Evolutionary conservation across 1,140 invertebrate species (phyloP).

Genomic region (Hormaphis cornu): DNA sequence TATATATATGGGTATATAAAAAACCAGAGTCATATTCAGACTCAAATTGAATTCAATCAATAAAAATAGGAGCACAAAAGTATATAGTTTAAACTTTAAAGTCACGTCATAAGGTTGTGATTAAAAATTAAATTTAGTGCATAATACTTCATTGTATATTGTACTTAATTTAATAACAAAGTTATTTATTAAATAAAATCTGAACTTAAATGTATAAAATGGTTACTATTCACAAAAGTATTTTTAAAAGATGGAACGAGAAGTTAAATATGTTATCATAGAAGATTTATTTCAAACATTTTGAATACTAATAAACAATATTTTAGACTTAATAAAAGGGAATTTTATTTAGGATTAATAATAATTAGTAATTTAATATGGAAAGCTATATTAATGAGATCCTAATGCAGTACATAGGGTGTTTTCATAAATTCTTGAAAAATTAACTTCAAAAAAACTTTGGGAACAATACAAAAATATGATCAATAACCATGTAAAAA

Average conservation of each 20-base stretch:
- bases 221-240: background rate
- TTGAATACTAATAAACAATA: background rate
- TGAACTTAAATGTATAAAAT: slow-evolving; percentile 9
- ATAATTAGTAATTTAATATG: background rate
- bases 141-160: background rate
- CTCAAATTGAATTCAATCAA: background rate
- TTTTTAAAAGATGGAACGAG: background rate
- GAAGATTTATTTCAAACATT: too few relatives aligned
- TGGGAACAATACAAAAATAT: slow-evolving; percentile 18
- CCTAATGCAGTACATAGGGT: slow-evolving; percentile 1
- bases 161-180: background rate
- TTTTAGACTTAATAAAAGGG: background rate
- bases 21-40: background rate
- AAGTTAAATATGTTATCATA: background rate
- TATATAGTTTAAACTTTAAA: slow-evolving; percentile 9
- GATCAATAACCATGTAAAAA: slow-evolving; percentile 13
- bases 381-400: slow-evolving; percentile 24
- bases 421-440: background rate
- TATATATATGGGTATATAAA: background rate
- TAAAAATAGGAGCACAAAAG: background rate
- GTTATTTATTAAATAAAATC: background rate
- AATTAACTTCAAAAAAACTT: background rate
- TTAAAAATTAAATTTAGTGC: slow-evolving; percentile 12
- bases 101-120: background rate
- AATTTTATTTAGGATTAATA: background rate